Evolutionary conservation across 2,797 vertebrate genomes (phyloP), one percentile per base, ranked within the genome.

Genomic region (Scolopax bukidnonensis): DNA sequence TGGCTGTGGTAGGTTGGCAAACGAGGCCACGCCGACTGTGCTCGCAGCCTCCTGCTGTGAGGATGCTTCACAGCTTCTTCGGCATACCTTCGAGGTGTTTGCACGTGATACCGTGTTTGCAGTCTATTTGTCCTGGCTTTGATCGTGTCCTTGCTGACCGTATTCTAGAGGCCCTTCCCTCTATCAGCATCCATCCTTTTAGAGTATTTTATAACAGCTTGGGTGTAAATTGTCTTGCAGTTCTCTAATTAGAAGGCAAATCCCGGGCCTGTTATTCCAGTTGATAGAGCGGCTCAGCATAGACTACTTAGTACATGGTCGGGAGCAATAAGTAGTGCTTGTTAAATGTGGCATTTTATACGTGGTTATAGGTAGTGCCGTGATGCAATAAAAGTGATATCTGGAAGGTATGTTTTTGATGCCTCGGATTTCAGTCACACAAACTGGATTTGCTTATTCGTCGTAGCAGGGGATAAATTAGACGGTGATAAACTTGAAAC

Each of bases 81-180:
- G 6, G 75, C 81, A 16, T 77, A 78, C 87, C 95, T 94, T 65
- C 41, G 89, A 96, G 87, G 61, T 92, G 91, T 91, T 89, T 73
- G 75, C 65, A 70, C 61, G 28, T 95, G 79, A 63, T 56, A 33
- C 3, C 9, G 54, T 64, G 28, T 87, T 93, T 95, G 83, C 63
- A 65, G 77, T 33, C 93, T 91, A 50, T 93, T 93, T 96, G 82
- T 96, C 87, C 87, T 92, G 23, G 70, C 93, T 95, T 94, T 95
- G 94, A 93, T 96, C 90, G 23, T 28, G 80, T 75, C 91, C 89
- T 90, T 70, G 80, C 91, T 67, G 85, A 65, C 59, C 56, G 43
- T 30, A 14, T 94, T 91, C 61, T 9, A 14, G 36, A n/a, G 25
- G 53, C 73, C 84, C 56, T 91, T 82, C 63, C 61, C 69, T 86